Conservation (phyloP, 2,888 invertebrate genomes). For the Epirrhoe alternata region DNA sequence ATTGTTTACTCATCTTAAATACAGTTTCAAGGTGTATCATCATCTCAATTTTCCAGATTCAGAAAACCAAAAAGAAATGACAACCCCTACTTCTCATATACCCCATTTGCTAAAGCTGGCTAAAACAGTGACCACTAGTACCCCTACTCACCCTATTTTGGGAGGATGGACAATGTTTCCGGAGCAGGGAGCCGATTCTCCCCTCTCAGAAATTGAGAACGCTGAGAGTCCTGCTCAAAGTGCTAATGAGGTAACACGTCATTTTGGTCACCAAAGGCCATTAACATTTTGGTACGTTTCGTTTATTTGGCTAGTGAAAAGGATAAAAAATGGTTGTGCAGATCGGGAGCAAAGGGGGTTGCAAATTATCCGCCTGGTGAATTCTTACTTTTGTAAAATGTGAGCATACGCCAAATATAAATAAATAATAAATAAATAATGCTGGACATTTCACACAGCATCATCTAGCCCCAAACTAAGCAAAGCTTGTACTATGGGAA, state of each 20-base stretch:
- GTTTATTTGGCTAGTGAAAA: background rate
- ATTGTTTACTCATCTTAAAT: no score
- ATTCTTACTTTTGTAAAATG: no score
- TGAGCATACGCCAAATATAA: no score
- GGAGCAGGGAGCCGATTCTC: constrained; percentile 72
- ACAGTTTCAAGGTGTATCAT: background rate
- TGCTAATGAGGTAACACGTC: constrained; percentile 61
- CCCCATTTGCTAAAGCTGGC: constrained; percentile 63
- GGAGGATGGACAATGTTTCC: constrained; percentile 73
- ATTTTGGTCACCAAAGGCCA: no score
- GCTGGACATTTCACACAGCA: no score
- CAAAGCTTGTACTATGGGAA: no score
- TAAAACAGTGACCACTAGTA: constrained; percentile 73
- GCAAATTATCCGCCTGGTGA: no score
- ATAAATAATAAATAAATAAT: no score
- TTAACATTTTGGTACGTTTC: no score
- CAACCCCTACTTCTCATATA: constrained; percentile 73
- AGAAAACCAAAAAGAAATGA: constrained; percentile 63
- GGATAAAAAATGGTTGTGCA: no score
- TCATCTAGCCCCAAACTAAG: no score
- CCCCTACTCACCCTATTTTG: constrained; percentile 68
- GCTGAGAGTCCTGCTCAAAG: constrained; percentile 70
- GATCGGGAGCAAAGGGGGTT: no score
- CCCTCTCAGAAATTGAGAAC: constrained; percentile 77
- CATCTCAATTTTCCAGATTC: constrained; percentile 43